Evolutionary conservation across 2,888 invertebrate genomes (phyloP), one percentile per base, ranked within the genome.

Genomic region (Trachelus tabidus): DNA sequence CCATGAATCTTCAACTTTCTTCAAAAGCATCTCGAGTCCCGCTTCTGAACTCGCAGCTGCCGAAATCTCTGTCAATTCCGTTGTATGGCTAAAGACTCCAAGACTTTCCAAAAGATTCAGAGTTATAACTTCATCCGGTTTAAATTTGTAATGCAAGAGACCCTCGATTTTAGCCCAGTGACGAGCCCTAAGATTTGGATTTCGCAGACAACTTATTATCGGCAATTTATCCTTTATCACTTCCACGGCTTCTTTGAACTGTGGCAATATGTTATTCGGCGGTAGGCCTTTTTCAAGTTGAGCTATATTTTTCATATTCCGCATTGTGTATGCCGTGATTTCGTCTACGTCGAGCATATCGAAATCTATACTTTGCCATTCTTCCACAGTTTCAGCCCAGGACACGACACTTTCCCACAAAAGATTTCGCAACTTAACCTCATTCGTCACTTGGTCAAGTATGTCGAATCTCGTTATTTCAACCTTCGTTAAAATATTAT

Each of bases 21-120:
- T 96, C 11, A 98, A 92, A 87, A 98, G 93, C 11, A 92, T 92
- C 91, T 98, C 98, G 15, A 98, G 93, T 11, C 96, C 95, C 4
- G 96, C 95, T 90, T 98, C 98, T 3, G 97, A 97, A 85, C 96
- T 97, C 0, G 98, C 98, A 89, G 97, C 96, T 0, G 95, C 96
- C 0, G 97, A 96, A 12, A 98, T 94, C 88, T 98, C 97, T 94
- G 96, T 95, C 30, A 98, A 91, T 81, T 95, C 94, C 12, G 95
- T 94, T 0, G 95, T 94, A 85, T 94, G 94, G 75, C 94, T 94
- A 91, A 97, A 97, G 0, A 95, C 96, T n/a, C 95, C 94, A 6
- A 96, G 92, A 1, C 95, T 94, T 80, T 96, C 95, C 74, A 97
- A 93, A 34, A 94, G 92, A 23, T 93, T 93, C 30, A 98, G 92